phyloP scores from a whole-genome alignment of 35 echinoderm and acorn worm species.

The Lytechinus variegatus region DNA sequence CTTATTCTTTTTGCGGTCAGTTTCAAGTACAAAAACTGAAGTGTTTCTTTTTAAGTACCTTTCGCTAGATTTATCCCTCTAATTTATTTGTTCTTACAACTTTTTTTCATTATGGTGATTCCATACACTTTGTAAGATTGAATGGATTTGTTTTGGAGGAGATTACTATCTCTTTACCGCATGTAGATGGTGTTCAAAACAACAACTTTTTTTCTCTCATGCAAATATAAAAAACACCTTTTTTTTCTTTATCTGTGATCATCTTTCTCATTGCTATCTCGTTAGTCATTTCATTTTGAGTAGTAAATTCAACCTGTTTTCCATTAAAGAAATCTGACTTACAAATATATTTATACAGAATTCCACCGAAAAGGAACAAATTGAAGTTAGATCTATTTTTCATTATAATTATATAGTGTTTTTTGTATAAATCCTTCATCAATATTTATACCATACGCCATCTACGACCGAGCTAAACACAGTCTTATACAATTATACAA shows the following conservation, averaged over 20 bases:
- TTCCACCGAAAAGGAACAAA: not conserved
- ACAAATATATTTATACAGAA: not conserved
- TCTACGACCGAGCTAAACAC: not conserved
- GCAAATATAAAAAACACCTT: no score
- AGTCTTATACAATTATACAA: not conserved
- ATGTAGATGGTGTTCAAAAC: not conserved
- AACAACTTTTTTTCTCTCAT: not conserved
- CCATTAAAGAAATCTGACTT: not conserved
- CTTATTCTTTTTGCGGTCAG: constrained; percentile 39
- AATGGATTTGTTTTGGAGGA: not conserved
- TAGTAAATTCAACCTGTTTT: not conserved
- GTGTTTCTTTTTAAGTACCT: not conserved
- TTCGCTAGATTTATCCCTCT: constrained; percentile 11
- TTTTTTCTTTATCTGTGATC: no score
- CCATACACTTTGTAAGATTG: not conserved
- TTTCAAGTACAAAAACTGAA: constrained; percentile 7
- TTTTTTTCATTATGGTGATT: not conserved
- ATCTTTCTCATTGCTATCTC: not conserved
- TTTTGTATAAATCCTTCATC: not conserved
- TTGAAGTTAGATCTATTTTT: not conserved
- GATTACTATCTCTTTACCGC: not conserved
- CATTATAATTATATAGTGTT: not conserved
- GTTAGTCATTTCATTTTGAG: not conserved
- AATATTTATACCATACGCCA: not conserved
- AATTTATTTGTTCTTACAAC: constrained; percentile 6